Evolutionary conservation across 2,888 invertebrate genomes (phyloP).

Genomic region (Lasioglossum zephyrum): DNA sequence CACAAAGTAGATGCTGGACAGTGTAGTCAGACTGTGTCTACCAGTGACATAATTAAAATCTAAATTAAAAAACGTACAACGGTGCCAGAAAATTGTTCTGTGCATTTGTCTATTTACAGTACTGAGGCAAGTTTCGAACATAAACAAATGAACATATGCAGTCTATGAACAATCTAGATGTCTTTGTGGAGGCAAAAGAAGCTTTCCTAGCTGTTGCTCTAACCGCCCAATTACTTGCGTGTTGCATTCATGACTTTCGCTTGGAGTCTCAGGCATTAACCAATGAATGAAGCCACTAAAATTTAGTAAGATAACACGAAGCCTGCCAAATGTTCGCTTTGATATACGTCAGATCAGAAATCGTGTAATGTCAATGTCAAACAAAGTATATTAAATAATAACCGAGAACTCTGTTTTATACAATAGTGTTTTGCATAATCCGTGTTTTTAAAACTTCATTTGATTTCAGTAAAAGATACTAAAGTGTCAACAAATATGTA

Average conservation of each 20-base stretch:
- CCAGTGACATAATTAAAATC: neutral
- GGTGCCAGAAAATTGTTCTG: neutral
- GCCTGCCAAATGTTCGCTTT: neutral
- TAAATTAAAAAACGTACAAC: neutral
- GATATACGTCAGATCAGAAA: neutral
- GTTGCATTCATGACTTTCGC: conserved; percentile 32
- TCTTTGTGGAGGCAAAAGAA: conserved; percentile 33
- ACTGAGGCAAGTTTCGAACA: neutral
- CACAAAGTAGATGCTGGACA: neutral
- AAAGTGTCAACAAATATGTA: neutral
- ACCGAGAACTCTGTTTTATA: neutral
- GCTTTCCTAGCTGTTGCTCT: conserved; percentile 35
- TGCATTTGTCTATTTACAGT: conserved; percentile 23
- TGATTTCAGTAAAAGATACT: neutral
- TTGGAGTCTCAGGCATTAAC: conserved; percentile 32
- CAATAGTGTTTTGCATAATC: neutral
- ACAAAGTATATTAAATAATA: neutral
- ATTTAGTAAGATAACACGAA: neutral
- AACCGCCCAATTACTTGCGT: conserved; percentile 34
- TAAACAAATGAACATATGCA: neutral
- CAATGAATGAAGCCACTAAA: neutral
- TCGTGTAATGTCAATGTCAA: neutral
- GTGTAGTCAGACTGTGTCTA: neutral
- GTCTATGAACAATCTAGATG: conserved; percentile 25
- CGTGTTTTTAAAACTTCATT: neutral